phyloP scores from a whole-genome alignment of 2,113 vertebrate genomes.

The Cyphomyrus plagiostoma region DNA sequence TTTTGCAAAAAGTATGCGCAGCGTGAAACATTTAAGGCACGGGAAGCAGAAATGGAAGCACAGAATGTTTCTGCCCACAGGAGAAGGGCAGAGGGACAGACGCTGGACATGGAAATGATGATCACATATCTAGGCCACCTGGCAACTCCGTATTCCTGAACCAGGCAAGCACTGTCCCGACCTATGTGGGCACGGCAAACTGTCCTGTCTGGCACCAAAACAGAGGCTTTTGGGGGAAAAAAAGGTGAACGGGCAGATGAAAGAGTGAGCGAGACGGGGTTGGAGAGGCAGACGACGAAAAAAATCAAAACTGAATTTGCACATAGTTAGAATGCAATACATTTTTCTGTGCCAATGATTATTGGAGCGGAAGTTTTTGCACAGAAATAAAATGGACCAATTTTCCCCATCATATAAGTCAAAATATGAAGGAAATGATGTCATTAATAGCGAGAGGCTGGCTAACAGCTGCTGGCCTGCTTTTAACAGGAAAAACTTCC shows the following conservation, averaged over 20 bases:
- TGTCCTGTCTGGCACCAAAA: background rate
- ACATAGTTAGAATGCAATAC: background rate
- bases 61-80: background rate
- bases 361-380: background rate
- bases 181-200: background rate
- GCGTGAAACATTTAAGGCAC: background rate
- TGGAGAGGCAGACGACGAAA: background rate
- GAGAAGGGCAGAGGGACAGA: background rate
- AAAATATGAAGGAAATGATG: background rate
- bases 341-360: background rate
- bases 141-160: background rate
- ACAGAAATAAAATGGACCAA: conserved; percentile 13
- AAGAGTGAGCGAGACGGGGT: background rate
- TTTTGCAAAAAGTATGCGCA: background rate
- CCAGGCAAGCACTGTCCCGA: background rate
- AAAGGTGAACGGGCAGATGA: background rate
- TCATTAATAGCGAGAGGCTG: background rate
- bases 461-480: background rate
- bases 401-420: conserved; percentile 17
- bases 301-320: conserved; percentile 20
- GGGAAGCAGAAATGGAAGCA: background rate
- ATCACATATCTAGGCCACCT: background rate
- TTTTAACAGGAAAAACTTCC: background rate
- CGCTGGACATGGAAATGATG: background rate
- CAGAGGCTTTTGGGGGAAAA: background rate